These are phyloP conservation scores for Merops nubicus DNA, from an alignment of 2,113 vertebrate species.

Conservation along the genomic window DNA sequence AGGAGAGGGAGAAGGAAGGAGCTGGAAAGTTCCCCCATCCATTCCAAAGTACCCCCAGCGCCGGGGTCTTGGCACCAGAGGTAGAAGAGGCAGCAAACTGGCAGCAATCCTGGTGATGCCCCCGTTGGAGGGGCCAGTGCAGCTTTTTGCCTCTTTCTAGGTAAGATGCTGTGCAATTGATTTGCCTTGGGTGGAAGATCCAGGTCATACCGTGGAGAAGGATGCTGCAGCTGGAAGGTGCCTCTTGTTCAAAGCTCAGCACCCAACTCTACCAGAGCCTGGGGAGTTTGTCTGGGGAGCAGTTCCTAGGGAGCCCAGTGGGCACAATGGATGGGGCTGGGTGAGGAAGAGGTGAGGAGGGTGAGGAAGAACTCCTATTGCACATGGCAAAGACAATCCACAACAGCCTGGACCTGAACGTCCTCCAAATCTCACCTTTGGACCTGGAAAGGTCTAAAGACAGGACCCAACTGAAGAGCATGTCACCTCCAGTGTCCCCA, in stretches of 20 bases:
- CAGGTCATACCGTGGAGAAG: accelerated
- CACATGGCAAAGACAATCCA: background rate
- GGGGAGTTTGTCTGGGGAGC: background rate
- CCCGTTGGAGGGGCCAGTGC: accelerated
- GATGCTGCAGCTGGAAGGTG: background rate
- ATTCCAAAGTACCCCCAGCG: accelerated
- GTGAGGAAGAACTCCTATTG: background rate
- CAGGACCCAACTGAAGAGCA: accelerated
- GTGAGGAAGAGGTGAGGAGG: background rate
- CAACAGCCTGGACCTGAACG: background rate
- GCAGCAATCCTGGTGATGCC: background rate
- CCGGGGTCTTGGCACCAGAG: background rate
- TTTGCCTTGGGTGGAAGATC: background rate
- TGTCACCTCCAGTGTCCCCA: background rate
- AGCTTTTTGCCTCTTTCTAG: background rate
- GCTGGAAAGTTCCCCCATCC: background rate
- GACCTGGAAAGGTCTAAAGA: background rate
- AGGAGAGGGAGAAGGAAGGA: background rate
- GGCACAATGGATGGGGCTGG: accelerated
- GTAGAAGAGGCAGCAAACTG: background rate
- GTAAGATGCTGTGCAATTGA: accelerated
- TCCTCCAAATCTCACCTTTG: background rate
- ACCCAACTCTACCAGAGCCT: background rate
- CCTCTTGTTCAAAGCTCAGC: background rate
- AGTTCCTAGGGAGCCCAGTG: accelerated